A percentile compares a stretch with the other conserved stretches of the same genome.
phyloP scores from a whole-genome alignment of 1,140 invertebrate genomes.

The Ectropis grisescens region DNA sequence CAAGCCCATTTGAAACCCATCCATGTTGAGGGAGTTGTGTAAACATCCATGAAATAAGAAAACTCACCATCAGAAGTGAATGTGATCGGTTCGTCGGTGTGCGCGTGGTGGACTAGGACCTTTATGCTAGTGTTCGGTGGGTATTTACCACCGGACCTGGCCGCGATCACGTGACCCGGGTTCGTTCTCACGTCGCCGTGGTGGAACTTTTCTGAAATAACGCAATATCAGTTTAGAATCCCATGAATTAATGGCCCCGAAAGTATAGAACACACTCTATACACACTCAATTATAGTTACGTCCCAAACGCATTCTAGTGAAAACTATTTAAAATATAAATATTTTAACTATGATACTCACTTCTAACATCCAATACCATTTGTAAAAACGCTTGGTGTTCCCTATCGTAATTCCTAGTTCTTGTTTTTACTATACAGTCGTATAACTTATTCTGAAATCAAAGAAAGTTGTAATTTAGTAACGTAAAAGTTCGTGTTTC shows the following conservation, averaged over 20 bases:
- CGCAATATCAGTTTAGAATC: too few relatives aligned
- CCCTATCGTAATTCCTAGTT: slow-evolving; percentile 77
- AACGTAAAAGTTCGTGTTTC: slow-evolving; percentile 79
- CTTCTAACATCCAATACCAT: slow-evolving; percentile 83
- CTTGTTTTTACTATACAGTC: slow-evolving; percentile 79
- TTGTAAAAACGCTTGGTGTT: slow-evolving; percentile 83
- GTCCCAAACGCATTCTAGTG: too few relatives aligned
- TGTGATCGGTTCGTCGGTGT: slow-evolving; percentile 76
- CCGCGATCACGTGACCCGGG: slow-evolving; percentile 85
- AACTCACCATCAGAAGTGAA: slow-evolving; percentile 89
- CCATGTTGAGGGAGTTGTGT: too few relatives aligned
- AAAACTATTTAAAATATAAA: too few relatives aligned
- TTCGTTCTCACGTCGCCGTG: slow-evolving; percentile 81
- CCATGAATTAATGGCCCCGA: too few relatives aligned
- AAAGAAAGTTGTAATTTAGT: slow-evolving; percentile 40
- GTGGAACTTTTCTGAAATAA: slow-evolving; percentile 74
- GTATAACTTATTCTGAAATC: slow-evolving; percentile 74
- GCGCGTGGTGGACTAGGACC: slow-evolving; percentile 81
- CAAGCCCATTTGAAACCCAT: too few relatives aligned
- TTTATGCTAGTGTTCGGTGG: slow-evolving; percentile 87
- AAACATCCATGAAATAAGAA: too few relatives aligned
- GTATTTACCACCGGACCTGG: slow-evolving; percentile 83
- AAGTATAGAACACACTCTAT: too few relatives aligned
- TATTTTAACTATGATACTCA: too few relatives aligned
- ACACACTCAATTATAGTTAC: too few relatives aligned